Percentiles rank a stretch among this genome's conserved stretches.
Conservation (phyloP, 2,797 vertebrate genomes). For the Australoheros facetus region DNA sequence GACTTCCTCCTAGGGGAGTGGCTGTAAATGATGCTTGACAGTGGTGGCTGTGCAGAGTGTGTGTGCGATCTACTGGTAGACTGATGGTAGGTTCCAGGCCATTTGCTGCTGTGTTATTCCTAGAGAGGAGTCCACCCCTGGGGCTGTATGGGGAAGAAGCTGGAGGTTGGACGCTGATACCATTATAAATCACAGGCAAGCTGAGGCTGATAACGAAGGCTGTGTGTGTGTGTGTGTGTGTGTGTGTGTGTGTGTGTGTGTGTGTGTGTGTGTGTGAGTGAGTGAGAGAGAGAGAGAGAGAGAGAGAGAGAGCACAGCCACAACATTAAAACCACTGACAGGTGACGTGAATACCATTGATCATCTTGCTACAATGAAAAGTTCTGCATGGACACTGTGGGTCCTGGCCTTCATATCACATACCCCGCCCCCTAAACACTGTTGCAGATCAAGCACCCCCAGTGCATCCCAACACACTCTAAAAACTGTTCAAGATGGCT, state of each 20-base stretch:
- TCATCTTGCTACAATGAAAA: neutral
- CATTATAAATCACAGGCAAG: conserved; percentile 59
- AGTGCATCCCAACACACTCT: neutral
- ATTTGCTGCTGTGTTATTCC: conserved; percentile 64
- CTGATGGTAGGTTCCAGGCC: conserved; percentile 59
- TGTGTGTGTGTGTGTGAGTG: neutral
- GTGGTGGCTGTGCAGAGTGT: conserved; percentile 19
- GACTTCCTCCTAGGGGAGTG: conserved; percentile 43
- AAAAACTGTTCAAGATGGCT: neutral
- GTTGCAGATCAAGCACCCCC: accelerated
- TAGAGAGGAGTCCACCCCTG: conserved; percentile 44
- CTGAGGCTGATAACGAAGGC: conserved; percentile 10
- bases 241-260: neutral
- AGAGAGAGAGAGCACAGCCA: neutral
- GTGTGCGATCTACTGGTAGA: conserved; percentile 62
- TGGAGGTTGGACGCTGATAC: conserved; percentile 37
- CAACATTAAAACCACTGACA: neutral
- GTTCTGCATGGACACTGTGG: neutral
- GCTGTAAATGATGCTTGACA: conserved; percentile 62
- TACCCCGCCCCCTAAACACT: neutral
- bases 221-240: neutral
- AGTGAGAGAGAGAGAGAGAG: too few species aligned
- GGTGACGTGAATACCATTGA: neutral
- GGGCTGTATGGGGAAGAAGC: conserved; percentile 58
- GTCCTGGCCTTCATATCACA: neutral